Evolutionary conservation across 2,888 invertebrate species (phyloP), one percentile per base, ranked within the genome.

Genomic region (Thumatha senex): DNA sequence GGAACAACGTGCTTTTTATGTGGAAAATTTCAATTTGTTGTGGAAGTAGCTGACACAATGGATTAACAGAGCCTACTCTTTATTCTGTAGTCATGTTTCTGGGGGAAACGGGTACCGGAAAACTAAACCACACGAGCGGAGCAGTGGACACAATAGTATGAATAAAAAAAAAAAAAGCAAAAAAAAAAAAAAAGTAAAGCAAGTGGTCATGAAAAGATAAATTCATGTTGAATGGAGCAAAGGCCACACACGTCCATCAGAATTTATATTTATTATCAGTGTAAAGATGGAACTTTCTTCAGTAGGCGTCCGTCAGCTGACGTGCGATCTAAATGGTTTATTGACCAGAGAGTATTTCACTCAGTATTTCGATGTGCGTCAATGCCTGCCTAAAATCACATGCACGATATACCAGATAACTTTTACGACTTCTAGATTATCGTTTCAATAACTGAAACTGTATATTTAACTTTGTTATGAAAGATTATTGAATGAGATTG

Each of bases 381-480:
- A 70, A 40, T 56, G 41, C 45, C 43, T 41, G 40, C 42, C 41
- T 44, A 38, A 47, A 57, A 57, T 67, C 63, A 62, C 61, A 60
- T 51, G 49, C 54, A 62, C 67, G 50, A 59, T 65, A 56, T 48
- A 52, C 61, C 47, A 55, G 46, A 62, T 69, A 51, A 56, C 56
- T 56, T 60, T 61, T 69, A 72, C 50, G 70, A 76, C 58, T 69
- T 66, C 58, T 42, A 56, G 64, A 63, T 70, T 61, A 74, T 53
- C 64, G 71, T 68, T 70, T 56, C 57, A 67, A 61, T 63, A 65
- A 65, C 64, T 67, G 65, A 72, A 73, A 60, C 58, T 63, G 64
- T 76, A 72, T 70, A 76, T 79, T 70, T 67, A 78, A 76, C 68
- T 74, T 74, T 80, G 80, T 81, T 82, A 74, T 79, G 75, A 80